These are phyloP conservation scores for Varanus komodoensis DNA, from an alignment of 2,113 vertebrate species.

Conservation along the genomic window DNA sequence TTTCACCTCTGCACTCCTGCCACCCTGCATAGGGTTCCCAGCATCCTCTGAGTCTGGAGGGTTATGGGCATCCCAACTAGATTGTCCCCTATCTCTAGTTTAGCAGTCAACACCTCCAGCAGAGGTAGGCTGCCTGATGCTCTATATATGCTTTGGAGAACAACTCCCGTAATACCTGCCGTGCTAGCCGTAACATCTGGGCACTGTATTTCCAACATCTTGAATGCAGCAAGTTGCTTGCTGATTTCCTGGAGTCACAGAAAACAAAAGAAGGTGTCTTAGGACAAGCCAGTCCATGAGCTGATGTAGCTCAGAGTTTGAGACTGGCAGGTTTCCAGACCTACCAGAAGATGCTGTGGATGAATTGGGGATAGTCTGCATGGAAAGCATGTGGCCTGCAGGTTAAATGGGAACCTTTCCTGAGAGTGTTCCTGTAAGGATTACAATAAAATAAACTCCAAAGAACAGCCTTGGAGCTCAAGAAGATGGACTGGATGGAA, in stretches of 20 bases:
- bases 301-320: background rate
- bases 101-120: background rate
- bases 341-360: background rate
- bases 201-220: no score
- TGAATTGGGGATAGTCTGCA: background rate
- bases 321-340: background rate
- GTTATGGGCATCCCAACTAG: no score
- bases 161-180: no score
- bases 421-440: background rate
- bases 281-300: background rate
- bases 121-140: background rate
- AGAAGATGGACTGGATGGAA: background rate
- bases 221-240: no score
- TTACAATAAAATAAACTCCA: background rate
- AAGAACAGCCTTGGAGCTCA: background rate
- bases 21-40: no score
- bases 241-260: background rate
- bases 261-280: background rate
- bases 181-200: no score
- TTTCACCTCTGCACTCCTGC: no score
- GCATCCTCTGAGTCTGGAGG: no score
- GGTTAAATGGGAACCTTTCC: background rate
- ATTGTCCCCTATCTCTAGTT: background rate
- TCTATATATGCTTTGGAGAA: no score
- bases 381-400: background rate